phyloP scores from a whole-genome alignment of 2,888 invertebrate species.

The Epinotia nisella region DNA sequence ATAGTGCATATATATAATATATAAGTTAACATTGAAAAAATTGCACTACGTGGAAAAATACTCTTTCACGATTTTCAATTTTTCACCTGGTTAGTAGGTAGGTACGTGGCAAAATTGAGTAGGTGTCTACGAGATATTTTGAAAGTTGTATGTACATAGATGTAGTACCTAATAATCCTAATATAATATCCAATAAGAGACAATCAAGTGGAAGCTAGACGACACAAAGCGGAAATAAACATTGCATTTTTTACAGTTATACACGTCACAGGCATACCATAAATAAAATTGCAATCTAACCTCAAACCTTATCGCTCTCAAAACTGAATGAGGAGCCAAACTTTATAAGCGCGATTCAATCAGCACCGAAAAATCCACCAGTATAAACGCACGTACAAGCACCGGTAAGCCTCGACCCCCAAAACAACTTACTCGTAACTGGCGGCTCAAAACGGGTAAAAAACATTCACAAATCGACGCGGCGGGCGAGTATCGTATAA shows the following conservation, averaged over 20 bases:
- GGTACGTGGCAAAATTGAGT: too few species aligned
- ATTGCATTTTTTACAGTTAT: not conserved
- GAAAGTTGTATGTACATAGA: too few species aligned
- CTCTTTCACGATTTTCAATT: too few species aligned
- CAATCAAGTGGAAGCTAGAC: not conserved
- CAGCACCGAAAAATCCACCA: slow-evolving; percentile 72
- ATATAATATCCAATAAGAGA: too few species aligned
- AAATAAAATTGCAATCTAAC: slow-evolving; percentile 59
- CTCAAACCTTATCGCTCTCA: slow-evolving; percentile 62
- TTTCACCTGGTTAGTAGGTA: too few species aligned
- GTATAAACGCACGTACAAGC: slow-evolving; percentile 72
- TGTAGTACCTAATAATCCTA: too few species aligned
- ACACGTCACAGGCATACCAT: not conserved
- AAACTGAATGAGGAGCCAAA: slow-evolving; percentile 78
- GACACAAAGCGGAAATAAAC: not conserved
- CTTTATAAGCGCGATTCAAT: slow-evolving; percentile 81
- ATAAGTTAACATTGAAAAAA: too few species aligned
- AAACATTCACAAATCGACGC: slow-evolving; percentile 80
- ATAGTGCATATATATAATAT: too few species aligned
- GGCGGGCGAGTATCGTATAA: slow-evolving; percentile 74
- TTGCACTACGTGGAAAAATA: too few species aligned
- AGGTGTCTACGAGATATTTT: too few species aligned
- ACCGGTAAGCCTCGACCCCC: slow-evolving; percentile 76
- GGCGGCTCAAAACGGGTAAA: slow-evolving; percentile 71
- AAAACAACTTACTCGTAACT: slow-evolving; percentile 82